phyloP scores from a whole-genome alignment of 2,797 vertebrate species.

The Chromobotia macracanthus region DNA sequence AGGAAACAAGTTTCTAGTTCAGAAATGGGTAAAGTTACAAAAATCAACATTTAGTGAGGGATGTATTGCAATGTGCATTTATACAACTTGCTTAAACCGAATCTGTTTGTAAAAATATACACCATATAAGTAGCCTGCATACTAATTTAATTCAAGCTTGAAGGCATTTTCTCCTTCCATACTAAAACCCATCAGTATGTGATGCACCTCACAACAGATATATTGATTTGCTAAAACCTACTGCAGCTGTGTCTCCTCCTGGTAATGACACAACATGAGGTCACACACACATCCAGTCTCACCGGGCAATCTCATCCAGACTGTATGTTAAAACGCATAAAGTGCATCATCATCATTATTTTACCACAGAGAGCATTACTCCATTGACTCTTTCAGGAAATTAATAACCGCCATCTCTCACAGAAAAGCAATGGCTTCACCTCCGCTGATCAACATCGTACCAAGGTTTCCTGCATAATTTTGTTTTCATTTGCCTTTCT shows the following conservation, averaged over 20 bases:
- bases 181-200: background rate
- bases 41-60: background rate
- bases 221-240: background rate
- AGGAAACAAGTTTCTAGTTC: background rate
- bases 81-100: background rate
- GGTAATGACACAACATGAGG: conserved; percentile 22
- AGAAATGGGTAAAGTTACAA: background rate
- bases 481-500: background rate
- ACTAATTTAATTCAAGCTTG: conserved; percentile 3
- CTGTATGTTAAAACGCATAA: background rate
- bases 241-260: background rate
- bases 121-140: background rate
- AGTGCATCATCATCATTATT: conserved; percentile 21
- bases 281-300: background rate
- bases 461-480: background rate
- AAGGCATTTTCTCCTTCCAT: conserved; percentile 9
- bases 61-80: background rate
- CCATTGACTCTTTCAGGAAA: conserved; percentile 29
- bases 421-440: conserved; percentile 17
- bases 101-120: background rate
- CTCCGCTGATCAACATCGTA: conserved; percentile 28
- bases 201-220: background rate
- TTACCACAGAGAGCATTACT: conserved; percentile 25
- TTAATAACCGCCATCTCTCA: conserved; percentile 19
- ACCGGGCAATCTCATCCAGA: conserved; percentile 13